phyloP scores from a whole-genome alignment of 2,888 invertebrate genomes.

The Temnothorax ravouxi region DNA sequence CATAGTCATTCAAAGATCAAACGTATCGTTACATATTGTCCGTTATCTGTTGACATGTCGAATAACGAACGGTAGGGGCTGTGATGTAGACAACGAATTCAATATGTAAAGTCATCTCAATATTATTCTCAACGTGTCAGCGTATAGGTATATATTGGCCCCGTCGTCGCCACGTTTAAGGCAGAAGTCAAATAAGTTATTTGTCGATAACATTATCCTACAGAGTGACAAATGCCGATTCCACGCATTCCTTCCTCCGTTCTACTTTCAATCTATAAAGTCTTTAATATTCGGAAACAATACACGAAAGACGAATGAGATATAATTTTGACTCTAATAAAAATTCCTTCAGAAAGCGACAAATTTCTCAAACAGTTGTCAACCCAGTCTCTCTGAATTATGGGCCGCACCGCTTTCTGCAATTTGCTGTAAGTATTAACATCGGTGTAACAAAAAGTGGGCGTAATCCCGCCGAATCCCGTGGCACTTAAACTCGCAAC shows the following conservation, averaged over 20 bases:
- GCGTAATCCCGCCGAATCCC: background rate
- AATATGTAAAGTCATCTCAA: constrained; percentile 27
- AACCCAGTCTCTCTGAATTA: background rate
- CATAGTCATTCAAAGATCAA: background rate
- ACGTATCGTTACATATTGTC: constrained; percentile 35
- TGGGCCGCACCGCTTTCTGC: background rate
- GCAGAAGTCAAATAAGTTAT: constrained; percentile 67
- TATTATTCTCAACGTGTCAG: constrained; percentile 56
- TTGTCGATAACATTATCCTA: constrained; percentile 52
- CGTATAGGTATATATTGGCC: constrained; percentile 69
- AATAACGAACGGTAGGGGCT: background rate
- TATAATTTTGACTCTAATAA: background rate
- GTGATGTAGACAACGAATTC: constrained; percentile 9
- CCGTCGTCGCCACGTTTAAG: constrained; percentile 67
- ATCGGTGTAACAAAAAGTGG: background rate
- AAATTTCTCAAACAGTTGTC: background rate
- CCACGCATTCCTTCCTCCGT: constrained; percentile 44
- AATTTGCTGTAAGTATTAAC: background rate
- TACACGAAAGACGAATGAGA: constrained; percentile 5
- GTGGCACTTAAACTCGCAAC: constrained; percentile 8
- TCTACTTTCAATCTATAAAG: constrained; percentile 34
- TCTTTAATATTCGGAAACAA: constrained; percentile 7
- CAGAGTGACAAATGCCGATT: constrained; percentile 50
- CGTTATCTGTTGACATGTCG: background rate
- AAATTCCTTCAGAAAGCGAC: background rate